phyloP scores from a whole-genome alignment of 92 coral and sea anemone genomes.

The Palythoa heliodiscus region DNA sequence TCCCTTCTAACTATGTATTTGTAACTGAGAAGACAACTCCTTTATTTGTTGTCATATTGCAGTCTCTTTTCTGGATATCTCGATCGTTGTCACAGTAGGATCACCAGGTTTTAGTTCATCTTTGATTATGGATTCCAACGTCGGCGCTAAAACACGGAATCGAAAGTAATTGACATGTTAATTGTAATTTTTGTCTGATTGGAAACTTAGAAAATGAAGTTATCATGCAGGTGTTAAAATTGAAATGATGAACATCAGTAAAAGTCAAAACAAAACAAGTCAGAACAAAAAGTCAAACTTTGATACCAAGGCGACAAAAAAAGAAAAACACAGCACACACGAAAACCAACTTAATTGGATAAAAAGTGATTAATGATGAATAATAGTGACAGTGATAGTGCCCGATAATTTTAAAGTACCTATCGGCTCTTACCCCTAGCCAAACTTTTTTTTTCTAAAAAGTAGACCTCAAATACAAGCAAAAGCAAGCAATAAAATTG shows the following conservation, averaged over 20 bases:
- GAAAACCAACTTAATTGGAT: not conserved
- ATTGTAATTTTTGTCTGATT: not conserved
- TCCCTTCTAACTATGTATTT: not conserved
- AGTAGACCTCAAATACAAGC: too few species aligned
- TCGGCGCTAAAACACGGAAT: conserved; percentile 1
- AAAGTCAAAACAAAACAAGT: too few species aligned
- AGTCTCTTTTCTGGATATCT: conserved; percentile 22
- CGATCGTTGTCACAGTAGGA: not conserved
- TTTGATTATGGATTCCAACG: conserved; percentile 3
- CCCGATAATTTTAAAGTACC: not conserved
- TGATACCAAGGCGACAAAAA: not conserved
- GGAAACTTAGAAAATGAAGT: not conserved
- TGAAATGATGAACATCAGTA: too few species aligned
- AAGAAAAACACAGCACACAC: not conserved
- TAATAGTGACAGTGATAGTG: not conserved
- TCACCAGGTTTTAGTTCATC: conserved; percentile 5
- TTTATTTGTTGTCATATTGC: not conserved
- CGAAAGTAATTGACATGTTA: not conserved
- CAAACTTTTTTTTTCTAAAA: too few species aligned
- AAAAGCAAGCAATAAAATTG: too few species aligned
- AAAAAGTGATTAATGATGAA: not conserved
- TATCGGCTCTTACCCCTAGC: too few species aligned
- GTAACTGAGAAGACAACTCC: not conserved
- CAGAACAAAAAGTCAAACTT: too few species aligned
- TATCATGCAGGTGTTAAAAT: not conserved